phyloP scores from a whole-genome alignment of 2,113 vertebrate species.

The human (Homo sapiens) region GRCh38 chr5:79980501-79981000 shows the following conservation, averaged over 20 bases:
- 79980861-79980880: no score
- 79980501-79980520: neutral
- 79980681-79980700: neutral
- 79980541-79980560: neutral
- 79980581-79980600: neutral
- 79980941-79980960: no score
- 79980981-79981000: no score
- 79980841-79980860: neutral
- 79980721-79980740: neutral
- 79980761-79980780: neutral
- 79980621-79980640: neutral
- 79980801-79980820: neutral
- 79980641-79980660: slow-evolving; percentile 4
- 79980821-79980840: neutral
- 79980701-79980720: neutral
- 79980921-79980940: no score
- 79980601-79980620: neutral
- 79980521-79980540: neutral
- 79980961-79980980: no score
- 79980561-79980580: neutral
- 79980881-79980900: no score
- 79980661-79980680: slow-evolving; percentile 31
- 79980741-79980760: slow-evolving; percentile 28
- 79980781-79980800: neutral
- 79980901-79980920: no score